Conservation (phyloP, 2,797 vertebrate species). For the Clarias fuscus region DNA sequence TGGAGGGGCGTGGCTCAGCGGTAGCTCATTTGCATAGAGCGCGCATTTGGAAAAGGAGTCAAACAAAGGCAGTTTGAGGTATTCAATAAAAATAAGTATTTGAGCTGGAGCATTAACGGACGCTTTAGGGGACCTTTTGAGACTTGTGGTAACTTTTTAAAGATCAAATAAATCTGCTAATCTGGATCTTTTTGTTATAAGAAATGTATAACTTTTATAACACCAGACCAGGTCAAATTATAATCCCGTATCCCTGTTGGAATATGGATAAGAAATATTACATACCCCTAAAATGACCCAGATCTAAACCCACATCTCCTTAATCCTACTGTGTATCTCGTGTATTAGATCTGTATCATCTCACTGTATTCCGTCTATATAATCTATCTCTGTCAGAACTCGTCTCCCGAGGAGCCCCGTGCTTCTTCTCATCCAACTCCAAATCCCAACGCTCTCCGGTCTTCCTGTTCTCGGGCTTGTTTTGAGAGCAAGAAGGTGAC, state of each 20-base stretch:
- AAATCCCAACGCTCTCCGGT: conserved; percentile 22
- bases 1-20: too few species aligned
- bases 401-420: neutral
- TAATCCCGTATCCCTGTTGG: neutral
- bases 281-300: neutral
- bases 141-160: too few species aligned
- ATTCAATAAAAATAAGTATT: too few species aligned
- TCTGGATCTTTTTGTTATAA: too few species aligned
- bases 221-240: neutral
- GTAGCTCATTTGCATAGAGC: too few species aligned
- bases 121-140: too few species aligned
- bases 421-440: conserved; percentile 6
- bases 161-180: neutral
- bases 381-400: neutral
- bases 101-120: too few species aligned
- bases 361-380: neutral
- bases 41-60: too few species aligned
- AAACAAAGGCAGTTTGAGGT: too few species aligned
- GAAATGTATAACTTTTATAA: neutral
- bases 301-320: neutral
- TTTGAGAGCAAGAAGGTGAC: neutral
- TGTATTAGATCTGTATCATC: neutral
- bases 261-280: neutral
- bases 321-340: neutral
- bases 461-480: neutral